Conservation (phyloP, 2,888 invertebrate species). For the Hofmannophila pseudospretella region DNA sequence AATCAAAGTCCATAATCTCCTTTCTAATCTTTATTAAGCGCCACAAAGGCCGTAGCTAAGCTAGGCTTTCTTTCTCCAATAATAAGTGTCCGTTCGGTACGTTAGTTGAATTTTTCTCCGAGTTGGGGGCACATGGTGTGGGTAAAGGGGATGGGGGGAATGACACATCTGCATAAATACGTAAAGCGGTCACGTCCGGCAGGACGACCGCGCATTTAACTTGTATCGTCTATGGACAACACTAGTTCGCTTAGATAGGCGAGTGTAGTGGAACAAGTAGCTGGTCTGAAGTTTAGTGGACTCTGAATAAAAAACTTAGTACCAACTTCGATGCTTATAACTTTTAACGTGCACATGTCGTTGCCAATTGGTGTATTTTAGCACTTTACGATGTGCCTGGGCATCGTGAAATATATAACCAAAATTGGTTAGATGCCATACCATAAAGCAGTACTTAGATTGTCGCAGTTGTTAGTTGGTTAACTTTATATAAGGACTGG, state of each 20-base stretch:
- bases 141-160: constrained; percentile 22
- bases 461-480: no score
- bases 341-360: no score
- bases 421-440: no score
- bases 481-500: no score
- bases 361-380: no score
- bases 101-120: constrained; percentile 58
- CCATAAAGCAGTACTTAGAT: no score
- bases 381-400: no score
- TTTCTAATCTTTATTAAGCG: constrained; percentile 3
- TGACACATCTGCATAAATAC: constrained; percentile 67
- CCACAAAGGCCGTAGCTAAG: constrained; percentile 3
- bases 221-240: constrained; percentile 47
- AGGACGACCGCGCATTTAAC: constrained; percentile 49
- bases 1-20: neutral
- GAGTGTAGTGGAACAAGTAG: constrained; percentile 15
- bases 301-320: no score
- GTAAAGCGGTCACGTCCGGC: constrained; percentile 66
- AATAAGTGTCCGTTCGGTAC: constrained; percentile 45
- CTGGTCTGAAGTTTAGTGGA: no score
- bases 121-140: constrained; percentile 15
- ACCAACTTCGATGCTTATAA: no score
- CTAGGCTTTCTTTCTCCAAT: constrained; percentile 37
- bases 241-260: constrained; percentile 22
- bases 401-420: no score